These are phyloP conservation scores for Cettia cetti DNA, from an alignment of 2,113 vertebrate species.

Conservation along the genomic window DNA sequence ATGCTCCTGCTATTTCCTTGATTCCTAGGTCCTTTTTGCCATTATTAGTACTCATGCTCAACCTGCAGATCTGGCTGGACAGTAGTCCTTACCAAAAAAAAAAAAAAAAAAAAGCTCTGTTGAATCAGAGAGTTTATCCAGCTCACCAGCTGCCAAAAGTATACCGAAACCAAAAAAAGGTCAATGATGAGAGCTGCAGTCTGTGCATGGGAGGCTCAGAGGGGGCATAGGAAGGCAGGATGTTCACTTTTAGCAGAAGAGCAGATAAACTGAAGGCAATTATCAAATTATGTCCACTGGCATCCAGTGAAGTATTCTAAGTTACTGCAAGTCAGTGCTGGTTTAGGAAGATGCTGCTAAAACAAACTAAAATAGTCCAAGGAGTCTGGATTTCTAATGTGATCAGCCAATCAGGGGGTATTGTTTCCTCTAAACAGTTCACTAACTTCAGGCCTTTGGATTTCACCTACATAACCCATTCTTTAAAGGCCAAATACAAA, in stretches of 20 bases:
- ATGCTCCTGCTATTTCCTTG: neutral
- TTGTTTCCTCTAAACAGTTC: neutral
- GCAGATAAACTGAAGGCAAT: neutral
- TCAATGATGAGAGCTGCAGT: neutral
- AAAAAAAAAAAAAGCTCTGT: neutral
- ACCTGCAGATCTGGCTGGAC: neutral
- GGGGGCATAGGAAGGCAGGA: neutral
- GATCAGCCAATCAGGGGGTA: neutral
- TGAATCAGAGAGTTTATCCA: neutral
- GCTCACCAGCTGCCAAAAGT: neutral
- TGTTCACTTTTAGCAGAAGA: neutral
- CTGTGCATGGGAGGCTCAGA: neutral
- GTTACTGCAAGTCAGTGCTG: neutral
- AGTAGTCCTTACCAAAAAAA: neutral
- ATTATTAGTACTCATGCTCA: neutral
- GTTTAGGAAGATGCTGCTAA: neutral
- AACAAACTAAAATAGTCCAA: neutral
- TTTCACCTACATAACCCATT: neutral
- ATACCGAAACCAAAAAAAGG: neutral
- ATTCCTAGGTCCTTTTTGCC: neutral
- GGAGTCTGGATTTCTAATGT: neutral
- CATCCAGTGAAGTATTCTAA: neutral
- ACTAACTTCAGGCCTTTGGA: neutral
- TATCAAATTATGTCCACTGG: neutral
- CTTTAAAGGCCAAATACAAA: conserved; percentile 20